Conservation (phyloP, 1,140 invertebrate species). For the Hycleus phaleratus region DNA sequence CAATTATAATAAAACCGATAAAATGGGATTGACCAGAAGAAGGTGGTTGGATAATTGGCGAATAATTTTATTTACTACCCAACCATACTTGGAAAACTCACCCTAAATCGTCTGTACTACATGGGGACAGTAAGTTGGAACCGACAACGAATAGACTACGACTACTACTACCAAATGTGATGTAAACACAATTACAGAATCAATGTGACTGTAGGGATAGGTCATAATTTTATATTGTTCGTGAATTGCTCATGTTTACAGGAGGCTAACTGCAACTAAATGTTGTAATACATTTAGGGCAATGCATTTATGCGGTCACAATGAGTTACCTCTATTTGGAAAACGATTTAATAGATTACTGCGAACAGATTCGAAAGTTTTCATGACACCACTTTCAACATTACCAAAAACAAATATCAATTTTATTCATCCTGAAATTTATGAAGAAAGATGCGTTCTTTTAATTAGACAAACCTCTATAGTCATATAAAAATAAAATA, state of each 20-base stretch:
- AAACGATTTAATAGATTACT: not conserved
- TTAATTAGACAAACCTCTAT: slow-evolving; percentile 31
- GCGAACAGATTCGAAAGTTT: not conserved
- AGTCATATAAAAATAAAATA: slow-evolving; percentile 26
- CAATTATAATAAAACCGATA: slow-evolving; percentile 13
- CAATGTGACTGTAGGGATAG: slow-evolving; percentile 26
- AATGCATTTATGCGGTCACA: slow-evolving; percentile 4
- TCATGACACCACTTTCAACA: too few relatives aligned
- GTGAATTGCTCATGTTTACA: slow-evolving; percentile 28
- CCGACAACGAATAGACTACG: slow-evolving; percentile 20
- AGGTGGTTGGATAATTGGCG: slow-evolving; percentile 15
- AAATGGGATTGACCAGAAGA: slow-evolving; percentile 16
- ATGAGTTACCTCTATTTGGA: not conserved
- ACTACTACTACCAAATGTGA: slow-evolving; percentile 6
- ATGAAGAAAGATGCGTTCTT: slow-evolving; percentile 11
- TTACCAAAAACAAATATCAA: too few relatives aligned
- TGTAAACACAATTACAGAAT: slow-evolving; percentile 31
- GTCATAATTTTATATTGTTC: slow-evolving; percentile 25
- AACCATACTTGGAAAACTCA: slow-evolving; percentile 10
- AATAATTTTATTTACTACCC: slow-evolving; percentile 19
- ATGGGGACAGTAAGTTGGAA: slow-evolving; percentile 18
- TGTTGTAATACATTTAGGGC: slow-evolving; percentile 10
- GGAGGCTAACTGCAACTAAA: slow-evolving; percentile 19
- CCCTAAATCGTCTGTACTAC: slow-evolving; percentile 13
- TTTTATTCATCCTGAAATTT: too few relatives aligned